Conservation (phyloP, 2,797 vertebrate genomes). For the Gila robusta region DNA sequence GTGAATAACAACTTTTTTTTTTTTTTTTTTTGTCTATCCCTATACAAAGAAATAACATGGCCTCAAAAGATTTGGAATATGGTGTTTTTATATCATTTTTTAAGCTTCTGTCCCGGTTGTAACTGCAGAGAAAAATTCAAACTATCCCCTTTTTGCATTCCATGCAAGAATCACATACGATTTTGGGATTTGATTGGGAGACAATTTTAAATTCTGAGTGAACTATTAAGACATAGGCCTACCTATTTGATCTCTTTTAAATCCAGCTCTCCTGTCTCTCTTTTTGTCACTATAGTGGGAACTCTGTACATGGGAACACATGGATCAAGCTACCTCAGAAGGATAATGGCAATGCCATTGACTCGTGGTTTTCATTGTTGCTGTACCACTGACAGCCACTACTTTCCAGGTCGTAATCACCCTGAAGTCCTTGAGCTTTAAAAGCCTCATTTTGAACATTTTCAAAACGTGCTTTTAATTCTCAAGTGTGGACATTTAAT, state of each 20-base stretch:
- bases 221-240: neutral
- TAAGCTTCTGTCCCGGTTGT: neutral
- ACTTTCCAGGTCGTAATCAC: constrained; percentile 28
- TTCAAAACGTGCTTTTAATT: constrained; percentile 28
- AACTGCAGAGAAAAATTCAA: neutral
- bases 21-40: neutral
- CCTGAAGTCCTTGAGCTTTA: constrained; percentile 27
- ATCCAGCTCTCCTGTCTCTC: neutral
- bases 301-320: neutral
- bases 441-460: constrained; percentile 34
- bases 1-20: neutral
- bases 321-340: constrained; percentile 32
- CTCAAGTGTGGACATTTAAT: constrained; percentile 28
- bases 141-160: neutral
- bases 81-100: neutral
- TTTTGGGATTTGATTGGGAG: neutral
- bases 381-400: constrained; percentile 4
- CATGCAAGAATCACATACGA: neutral
- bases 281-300: constrained; percentile 1
- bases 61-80: neutral
- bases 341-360: neutral
- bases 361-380: constrained; percentile 25
- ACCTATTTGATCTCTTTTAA: neutral
- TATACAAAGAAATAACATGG: neutral
- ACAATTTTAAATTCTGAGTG: neutral